Evolutionary conservation across 2,113 vertebrate species (phyloP).

Genomic region (Petrocephalus zakoni): DNA sequence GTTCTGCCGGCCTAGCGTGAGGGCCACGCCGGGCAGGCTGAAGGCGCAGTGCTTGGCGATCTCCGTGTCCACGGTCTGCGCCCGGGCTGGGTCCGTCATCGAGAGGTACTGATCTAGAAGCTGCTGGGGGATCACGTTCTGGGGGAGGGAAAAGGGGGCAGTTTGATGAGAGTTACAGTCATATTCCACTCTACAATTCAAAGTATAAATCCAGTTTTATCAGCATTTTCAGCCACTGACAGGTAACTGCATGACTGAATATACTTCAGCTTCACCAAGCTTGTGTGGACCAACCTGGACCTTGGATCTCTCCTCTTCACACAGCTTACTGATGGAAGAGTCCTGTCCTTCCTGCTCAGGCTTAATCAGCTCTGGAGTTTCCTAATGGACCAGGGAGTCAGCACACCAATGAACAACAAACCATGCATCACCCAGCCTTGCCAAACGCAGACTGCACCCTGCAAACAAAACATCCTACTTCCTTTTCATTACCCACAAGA

Average conservation of each 20-base stretch:
- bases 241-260: background rate
- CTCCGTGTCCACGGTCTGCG: constrained; percentile 61
- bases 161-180: background rate
- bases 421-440: background rate
- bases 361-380: constrained; percentile 53
- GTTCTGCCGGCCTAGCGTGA: constrained; percentile 61
- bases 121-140: constrained; percentile 66
- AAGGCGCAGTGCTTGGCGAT: constrained; percentile 63
- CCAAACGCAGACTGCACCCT: background rate
- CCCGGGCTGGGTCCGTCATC: constrained; percentile 61
- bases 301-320: constrained; percentile 71
- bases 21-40: constrained; percentile 62
- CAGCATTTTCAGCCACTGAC: background rate
- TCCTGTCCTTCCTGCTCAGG: constrained; percentile 54
- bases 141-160: background rate
- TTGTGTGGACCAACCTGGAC: constrained; percentile 66
- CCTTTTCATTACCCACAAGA: background rate
- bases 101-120: constrained; percentile 63
- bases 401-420: background rate
- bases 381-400: constrained; percentile 35
- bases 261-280: background rate
- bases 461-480: background rate
- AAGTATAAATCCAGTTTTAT: background rate
- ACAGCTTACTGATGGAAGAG: constrained; percentile 35
- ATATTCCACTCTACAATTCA: background rate